A percentile compares a stretch with the other conserved stretches of the same genome.
Conservation (phyloP, 2,113 vertebrate species). For the Crypturellus undulatus region DNA sequence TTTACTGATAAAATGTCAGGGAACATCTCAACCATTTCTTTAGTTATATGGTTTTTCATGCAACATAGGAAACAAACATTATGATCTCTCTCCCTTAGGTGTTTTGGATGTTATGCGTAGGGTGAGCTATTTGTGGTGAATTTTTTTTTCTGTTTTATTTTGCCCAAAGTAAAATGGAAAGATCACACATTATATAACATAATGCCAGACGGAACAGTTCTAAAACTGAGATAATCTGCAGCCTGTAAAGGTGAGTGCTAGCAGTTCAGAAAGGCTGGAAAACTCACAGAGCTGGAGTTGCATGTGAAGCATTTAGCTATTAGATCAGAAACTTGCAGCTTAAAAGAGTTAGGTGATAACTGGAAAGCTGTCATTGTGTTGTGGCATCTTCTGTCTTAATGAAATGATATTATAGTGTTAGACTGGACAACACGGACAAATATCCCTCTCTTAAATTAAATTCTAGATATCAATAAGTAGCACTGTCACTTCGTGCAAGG, state of each 20-base stretch:
- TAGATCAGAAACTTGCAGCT: neutral
- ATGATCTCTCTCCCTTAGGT: rapidly evolving
- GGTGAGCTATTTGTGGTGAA: rapidly evolving
- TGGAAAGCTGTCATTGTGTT: rapidly evolving
- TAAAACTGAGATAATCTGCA: neutral
- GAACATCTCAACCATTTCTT: neutral
- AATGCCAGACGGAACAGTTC: neutral
- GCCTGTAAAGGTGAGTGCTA: neutral
- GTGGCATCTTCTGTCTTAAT: neutral
- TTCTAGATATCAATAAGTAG: neutral
- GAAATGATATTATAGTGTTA: neutral
- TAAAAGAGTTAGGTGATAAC: neutral
- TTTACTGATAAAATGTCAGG: neutral
- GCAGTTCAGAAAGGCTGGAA: neutral
- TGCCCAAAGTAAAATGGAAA: neutral
- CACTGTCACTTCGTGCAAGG: neutral
- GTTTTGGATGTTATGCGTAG: neutral
- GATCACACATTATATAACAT: neutral
- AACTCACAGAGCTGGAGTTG: neutral
- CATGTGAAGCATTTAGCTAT: neutral
- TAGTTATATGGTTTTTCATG: neutral
- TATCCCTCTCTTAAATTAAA: rapidly evolving
- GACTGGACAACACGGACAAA: neutral
- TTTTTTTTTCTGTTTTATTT: neutral
- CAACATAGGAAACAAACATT: neutral